Percentiles rank a stretch among this genome's conserved stretches.
Evolutionary conservation across 2,888 invertebrate species (phyloP).

Genomic region (Empis stercorea): DNA sequence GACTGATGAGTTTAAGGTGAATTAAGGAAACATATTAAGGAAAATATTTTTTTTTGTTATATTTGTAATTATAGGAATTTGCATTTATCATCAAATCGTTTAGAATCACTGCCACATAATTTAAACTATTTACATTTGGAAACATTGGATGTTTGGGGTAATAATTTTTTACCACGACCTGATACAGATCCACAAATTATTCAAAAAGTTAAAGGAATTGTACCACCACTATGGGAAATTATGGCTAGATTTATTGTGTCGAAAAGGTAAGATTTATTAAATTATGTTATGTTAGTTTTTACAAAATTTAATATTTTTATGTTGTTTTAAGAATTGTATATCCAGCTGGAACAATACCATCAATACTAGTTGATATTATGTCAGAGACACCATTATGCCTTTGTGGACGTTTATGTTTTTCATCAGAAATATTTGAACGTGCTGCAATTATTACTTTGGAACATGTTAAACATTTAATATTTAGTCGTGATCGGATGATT

Average conservation of each 20-base stretch:
- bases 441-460: conserved; percentile 25
- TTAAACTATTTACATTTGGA: conserved; percentile 27
- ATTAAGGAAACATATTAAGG: no score
- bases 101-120: conserved; percentile 29
- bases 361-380: conserved; percentile 26
- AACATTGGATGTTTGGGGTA: conserved; percentile 30
- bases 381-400: conserved; percentile 28
- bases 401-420: conserved; percentile 29
- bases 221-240: conserved; percentile 25
- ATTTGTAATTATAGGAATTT: conserved; percentile 20
- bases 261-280: conserved; percentile 4
- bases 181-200: not conserved
- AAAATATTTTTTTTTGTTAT: no score
- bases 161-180: conserved; percentile 19
- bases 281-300: not conserved
- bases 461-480: conserved; percentile 28
- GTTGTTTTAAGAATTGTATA: conserved; percentile 20
- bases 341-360: conserved; percentile 21
- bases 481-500: conserved; percentile 31
- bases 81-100: conserved; percentile 26
- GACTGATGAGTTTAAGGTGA: conserved; percentile 27
- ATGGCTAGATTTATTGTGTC: conserved; percentile 23
- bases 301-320: no score
- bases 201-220: not conserved
- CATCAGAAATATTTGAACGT: conserved; percentile 22